Conservation (phyloP, 2,888 invertebrate genomes). For the Sarcophaga caerulescens region DNA sequence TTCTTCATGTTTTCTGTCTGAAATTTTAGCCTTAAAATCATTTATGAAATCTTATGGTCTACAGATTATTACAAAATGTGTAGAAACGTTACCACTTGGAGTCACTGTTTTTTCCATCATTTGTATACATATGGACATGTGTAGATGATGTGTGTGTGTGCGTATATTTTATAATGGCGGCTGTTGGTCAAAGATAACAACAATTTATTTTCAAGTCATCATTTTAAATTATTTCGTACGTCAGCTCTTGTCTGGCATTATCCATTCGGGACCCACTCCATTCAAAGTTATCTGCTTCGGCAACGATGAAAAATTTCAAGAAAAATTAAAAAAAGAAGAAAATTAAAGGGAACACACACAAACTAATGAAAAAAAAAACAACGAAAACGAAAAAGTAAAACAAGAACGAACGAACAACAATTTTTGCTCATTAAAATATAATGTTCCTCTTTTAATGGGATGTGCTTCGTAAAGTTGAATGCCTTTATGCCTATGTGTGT, state of each 20-base stretch:
- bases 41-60: not conserved
- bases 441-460: conserved; percentile 71
- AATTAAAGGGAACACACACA: not conserved
- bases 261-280: conserved; percentile 26
- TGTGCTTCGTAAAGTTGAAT: conserved; percentile 30
- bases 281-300: conserved; percentile 68
- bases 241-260: conserved; percentile 61
- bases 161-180: conserved; percentile 24
- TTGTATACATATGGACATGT: not conserved
- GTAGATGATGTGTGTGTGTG: not conserved
- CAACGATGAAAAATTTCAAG: conserved; percentile 31
- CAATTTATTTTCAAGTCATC: conserved; percentile 80
- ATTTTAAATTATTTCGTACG: conserved; percentile 79
- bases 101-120: not conserved
- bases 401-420: conserved; percentile 71
- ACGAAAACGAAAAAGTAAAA: not conserved
- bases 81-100: not conserved
- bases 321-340: not conserved
- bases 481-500: not conserved
- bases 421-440: conserved; percentile 80
- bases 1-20: not conserved
- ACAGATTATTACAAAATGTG: not conserved
- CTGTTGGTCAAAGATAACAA: conserved; percentile 80
- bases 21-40: not conserved
- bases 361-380: not conserved